Conservation (phyloP, 2,113 vertebrate genomes). For the Ctenomys sociabilis region DNA sequence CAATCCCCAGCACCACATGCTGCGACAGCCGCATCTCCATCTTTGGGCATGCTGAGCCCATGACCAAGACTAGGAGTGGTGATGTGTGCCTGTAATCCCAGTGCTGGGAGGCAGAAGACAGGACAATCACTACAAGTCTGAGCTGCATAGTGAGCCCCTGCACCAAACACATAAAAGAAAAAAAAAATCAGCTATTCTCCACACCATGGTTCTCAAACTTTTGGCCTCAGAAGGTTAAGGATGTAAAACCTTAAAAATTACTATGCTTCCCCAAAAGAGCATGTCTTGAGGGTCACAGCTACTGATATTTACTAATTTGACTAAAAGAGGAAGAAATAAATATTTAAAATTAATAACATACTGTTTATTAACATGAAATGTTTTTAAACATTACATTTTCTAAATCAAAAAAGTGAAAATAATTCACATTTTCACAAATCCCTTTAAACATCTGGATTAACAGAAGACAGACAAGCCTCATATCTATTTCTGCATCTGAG, state of each 20-base stretch:
- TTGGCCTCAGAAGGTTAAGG: too few species aligned
- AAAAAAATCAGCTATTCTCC: slow-evolving; percentile 32
- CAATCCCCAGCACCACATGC: too few species aligned
- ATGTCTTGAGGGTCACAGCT: background rate
- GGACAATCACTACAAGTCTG: too few species aligned
- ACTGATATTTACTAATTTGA: slow-evolving; percentile 43
- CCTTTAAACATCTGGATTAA: slow-evolving; percentile 13
- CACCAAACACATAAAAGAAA: too few species aligned
- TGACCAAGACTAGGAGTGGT: too few species aligned
- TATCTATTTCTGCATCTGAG: background rate
- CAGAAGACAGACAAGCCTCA: slow-evolving; percentile 19
- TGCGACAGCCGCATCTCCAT: too few species aligned
- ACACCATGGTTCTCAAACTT: slow-evolving; percentile 24
- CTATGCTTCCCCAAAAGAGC: background rate
- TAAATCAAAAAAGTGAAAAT: slow-evolving; percentile 6
- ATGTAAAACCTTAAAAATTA: slow-evolving; percentile 38
- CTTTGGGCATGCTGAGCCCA: too few species aligned
- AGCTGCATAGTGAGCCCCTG: too few species aligned
- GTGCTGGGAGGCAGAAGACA: too few species aligned
- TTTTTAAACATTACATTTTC: slow-evolving; percentile 30
- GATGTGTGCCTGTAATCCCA: too few species aligned
- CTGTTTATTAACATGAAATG: background rate
- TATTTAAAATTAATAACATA: slow-evolving; percentile 35
- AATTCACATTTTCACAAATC: slow-evolving; percentile 28
- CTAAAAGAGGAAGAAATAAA: slow-evolving; percentile 29